Percentiles rank a stretch among this genome's conserved stretches.
phyloP scores from a whole-genome alignment of 2,113 vertebrate genomes.

The Dicentrarchus labrax region DNA sequence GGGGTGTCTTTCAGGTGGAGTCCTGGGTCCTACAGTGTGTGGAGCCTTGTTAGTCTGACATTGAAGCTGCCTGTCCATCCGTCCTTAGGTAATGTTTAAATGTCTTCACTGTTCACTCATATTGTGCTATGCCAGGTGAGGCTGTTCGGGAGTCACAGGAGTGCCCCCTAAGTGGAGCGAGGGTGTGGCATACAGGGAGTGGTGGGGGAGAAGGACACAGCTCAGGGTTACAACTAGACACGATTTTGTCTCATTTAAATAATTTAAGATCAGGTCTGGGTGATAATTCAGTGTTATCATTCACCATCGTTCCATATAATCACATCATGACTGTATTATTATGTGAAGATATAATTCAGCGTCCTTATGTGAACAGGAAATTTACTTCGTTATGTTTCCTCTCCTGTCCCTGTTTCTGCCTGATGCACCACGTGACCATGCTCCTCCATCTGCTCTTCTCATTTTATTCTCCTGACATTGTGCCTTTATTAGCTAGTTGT shows the following conservation, averaged over 20 bases:
- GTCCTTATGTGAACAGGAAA: not conserved
- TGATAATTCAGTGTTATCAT: not conserved
- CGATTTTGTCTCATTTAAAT: not conserved
- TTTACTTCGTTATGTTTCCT: not conserved
- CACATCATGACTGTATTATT: not conserved
- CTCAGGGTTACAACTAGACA: not conserved
- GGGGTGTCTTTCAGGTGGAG: not conserved
- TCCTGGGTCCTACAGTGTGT: not conserved
- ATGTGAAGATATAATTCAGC: not conserved
- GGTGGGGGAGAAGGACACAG: too few species aligned
- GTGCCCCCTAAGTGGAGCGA: not conserved
- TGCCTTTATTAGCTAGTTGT: not conserved
- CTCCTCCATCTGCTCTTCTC: not conserved
- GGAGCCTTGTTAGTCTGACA: not conserved
- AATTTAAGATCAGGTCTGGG: not conserved
- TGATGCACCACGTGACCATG: not conserved
- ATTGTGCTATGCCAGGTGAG: not conserved
- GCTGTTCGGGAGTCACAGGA: not conserved
- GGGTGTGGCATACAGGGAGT: not conserved
- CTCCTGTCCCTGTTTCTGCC: not conserved
- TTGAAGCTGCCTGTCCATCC: not conserved
- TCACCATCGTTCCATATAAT: not conserved
- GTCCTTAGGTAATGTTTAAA: not conserved
- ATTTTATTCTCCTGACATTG: slow-evolving; percentile 5
- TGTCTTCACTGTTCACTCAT: not conserved